These are phyloP conservation scores for Arge pagana DNA, from an alignment of 2,888 invertebrate genomes.

Conservation along the genomic window DNA sequence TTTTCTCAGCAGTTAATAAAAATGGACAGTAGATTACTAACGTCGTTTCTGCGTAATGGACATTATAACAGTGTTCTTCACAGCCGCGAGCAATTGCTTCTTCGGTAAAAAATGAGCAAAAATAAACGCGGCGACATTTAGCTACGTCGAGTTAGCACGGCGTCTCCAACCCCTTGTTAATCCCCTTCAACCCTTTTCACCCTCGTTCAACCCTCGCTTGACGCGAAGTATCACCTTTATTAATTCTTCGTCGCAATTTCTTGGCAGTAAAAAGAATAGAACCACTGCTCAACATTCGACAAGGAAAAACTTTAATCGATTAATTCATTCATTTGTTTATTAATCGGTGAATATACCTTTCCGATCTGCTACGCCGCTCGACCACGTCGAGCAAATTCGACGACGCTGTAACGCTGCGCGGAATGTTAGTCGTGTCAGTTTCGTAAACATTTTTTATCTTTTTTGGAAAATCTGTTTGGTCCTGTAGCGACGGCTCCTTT, in stretches of 20 bases:
- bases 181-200: background rate
- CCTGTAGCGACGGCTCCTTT: slow-evolving; percentile 38
- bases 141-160: too few relatives aligned
- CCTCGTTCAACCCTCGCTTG: slow-evolving; percentile 6
- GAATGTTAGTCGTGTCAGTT: slow-evolving; percentile 21
- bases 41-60: too few relatives aligned
- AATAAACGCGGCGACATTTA: slow-evolving; percentile 20
- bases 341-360: slow-evolving; percentile 43
- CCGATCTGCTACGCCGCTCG: slow-evolving; percentile 48
- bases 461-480: slow-evolving; percentile 39
- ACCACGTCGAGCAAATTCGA: slow-evolving; percentile 29
- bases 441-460: slow-evolving; percentile 34
- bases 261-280: background rate
- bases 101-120: too few relatives aligned
- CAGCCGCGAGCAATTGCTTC: too few relatives aligned
- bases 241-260: slow-evolving; percentile 12
- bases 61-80: too few relatives aligned
- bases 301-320: background rate
- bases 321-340: background rate
- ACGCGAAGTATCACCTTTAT: slow-evolving; percentile 23
- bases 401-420: slow-evolving; percentile 27
- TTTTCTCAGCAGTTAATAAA: too few relatives aligned
- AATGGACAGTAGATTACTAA: too few relatives aligned
- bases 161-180: too few relatives aligned
- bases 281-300: background rate